These are phyloP conservation scores for Brachionus calyciflorus DNA, from an alignment of 1,140 invertebrate species.

Conservation along the genomic window DNA sequence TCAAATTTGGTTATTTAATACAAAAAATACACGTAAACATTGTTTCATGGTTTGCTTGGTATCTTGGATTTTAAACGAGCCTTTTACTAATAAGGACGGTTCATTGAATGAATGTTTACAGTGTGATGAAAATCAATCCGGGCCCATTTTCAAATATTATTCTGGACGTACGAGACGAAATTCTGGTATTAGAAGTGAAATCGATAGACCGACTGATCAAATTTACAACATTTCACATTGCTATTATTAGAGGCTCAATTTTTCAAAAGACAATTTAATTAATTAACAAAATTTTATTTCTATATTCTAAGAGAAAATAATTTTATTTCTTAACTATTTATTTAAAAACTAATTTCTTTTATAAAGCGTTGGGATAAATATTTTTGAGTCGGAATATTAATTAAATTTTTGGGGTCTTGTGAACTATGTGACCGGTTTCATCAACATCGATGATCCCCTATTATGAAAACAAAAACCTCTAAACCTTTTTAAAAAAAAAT, in stretches of 20 bases:
- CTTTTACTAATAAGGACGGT: background rate
- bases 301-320: too few species aligned
- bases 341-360: too few species aligned
- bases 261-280: too few species aligned
- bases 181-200: constrained; percentile 42
- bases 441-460: too few species aligned
- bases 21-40: constrained; percentile 9
- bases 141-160: constrained; percentile 18
- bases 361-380: too few species aligned
- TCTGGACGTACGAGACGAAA: constrained; percentile 16
- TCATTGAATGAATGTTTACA: constrained; percentile 6
- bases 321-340: too few species aligned
- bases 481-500: too few species aligned
- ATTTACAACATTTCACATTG: constrained; percentile 20
- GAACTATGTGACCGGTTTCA: too few species aligned
- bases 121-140: constrained; percentile 33
- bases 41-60: background rate
- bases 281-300: too few species aligned
- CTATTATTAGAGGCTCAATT: constrained; percentile 14
- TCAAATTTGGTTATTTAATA: constrained; percentile 39
- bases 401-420: too few species aligned
- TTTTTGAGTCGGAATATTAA: too few species aligned
- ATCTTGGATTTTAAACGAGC: constrained; percentile 31
- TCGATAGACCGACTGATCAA: constrained; percentile 14
- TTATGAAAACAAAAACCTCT: too few species aligned